These are phyloP conservation scores for Talpa occidentalis DNA, from an alignment of 2,113 vertebrate genomes.

Conservation along the genomic window DNA sequence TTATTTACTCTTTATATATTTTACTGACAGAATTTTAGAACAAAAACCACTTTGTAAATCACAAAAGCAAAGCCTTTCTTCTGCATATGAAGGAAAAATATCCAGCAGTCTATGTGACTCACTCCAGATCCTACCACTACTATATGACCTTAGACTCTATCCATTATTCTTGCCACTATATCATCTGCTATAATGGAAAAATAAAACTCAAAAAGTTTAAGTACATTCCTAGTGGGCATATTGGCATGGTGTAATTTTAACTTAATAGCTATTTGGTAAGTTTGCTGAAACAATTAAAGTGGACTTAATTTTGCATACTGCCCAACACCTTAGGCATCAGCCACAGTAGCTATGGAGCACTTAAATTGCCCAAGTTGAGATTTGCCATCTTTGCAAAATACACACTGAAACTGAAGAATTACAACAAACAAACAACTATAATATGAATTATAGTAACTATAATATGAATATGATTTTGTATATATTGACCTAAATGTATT, in stretches of 20 bases:
- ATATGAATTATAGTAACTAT: background rate
- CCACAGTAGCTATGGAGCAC: background rate
- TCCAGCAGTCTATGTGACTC: background rate
- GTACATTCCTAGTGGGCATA: background rate
- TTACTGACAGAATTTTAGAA: conserved; percentile 32
- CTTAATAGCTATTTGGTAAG: background rate
- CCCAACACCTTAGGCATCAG: background rate
- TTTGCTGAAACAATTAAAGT: background rate
- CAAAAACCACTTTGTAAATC: background rate
- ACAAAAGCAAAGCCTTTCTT: background rate
- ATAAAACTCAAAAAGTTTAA: background rate
- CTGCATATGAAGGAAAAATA: background rate
- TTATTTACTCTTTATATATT: background rate
- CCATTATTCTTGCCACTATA: background rate
- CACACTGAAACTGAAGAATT: background rate
- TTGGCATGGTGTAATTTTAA: background rate
- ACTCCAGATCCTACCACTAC: background rate
- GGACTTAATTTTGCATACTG: background rate
- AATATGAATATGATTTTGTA: background rate
- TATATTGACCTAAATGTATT: background rate
- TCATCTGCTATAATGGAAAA: background rate
- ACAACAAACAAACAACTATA: background rate
- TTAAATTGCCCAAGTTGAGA: background rate
- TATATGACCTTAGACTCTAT: background rate
- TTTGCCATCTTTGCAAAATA: background rate